Evolutionary conservation across 2,888 invertebrate genomes (phyloP).

Genomic region (Anaspis maculata): DNA sequence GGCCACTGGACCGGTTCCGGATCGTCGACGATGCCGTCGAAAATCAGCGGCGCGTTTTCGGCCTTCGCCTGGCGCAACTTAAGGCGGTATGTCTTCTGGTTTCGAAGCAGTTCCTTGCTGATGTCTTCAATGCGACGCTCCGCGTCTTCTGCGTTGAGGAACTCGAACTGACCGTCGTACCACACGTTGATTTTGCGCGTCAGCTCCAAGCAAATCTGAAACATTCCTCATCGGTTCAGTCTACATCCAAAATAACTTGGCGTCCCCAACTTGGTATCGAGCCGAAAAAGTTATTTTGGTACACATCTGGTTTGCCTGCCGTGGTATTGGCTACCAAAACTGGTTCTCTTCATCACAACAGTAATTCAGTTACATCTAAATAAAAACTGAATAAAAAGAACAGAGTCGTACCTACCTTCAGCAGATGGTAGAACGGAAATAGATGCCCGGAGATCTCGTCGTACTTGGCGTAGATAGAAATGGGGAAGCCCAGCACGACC

Average conservation of each 20-base stretch:
- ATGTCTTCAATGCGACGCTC: slow-evolving; percentile 75
- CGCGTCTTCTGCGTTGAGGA: slow-evolving; percentile 67
- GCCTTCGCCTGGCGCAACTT: slow-evolving; percentile 60
- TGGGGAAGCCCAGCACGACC: slow-evolving; percentile 71
- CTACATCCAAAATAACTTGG: too few relatives aligned
- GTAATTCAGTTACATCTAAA: too few relatives aligned
- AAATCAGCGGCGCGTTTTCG: slow-evolving; percentile 54
- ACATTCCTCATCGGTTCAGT: too few relatives aligned
- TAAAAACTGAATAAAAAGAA: too few relatives aligned
- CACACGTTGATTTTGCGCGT: slow-evolving; percentile 75
- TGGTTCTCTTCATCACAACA: too few relatives aligned
- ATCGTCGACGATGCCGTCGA: slow-evolving; percentile 63
- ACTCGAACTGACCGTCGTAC: slow-evolving; percentile 89
- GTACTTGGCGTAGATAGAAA: slow-evolving; percentile 67
- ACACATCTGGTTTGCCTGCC: too few relatives aligned
- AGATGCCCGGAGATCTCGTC: slow-evolving; percentile 67
- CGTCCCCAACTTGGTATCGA: too few relatives aligned
- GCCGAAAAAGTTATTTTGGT: too few relatives aligned
- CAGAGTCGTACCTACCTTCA: too few relatives aligned
- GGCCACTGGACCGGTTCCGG: slow-evolving; percentile 70
- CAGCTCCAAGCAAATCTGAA: slow-evolving; percentile 66
- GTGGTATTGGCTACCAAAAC: too few relatives aligned
- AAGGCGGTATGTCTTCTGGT: slow-evolving; percentile 67
- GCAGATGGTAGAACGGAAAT: slow-evolving; percentile 59
- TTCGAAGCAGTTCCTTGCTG: slow-evolving; percentile 69